These are phyloP conservation scores for Urocyon cinereoargenteus DNA, from an alignment of 2,797 vertebrate genomes.

Conservation along the genomic window DNA sequence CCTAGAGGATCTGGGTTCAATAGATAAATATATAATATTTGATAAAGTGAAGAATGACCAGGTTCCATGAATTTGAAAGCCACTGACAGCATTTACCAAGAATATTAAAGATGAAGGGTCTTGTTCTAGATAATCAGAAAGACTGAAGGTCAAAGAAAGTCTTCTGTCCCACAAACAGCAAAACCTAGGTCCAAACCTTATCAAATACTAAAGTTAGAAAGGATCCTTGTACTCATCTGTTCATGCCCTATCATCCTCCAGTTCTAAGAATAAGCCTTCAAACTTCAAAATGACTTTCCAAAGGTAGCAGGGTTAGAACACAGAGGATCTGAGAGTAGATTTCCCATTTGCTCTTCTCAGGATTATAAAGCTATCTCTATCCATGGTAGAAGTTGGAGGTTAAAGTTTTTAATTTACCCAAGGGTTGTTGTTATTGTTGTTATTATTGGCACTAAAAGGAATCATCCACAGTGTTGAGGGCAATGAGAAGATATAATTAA, in stretches of 20 bases:
- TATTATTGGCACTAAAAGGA: conserved; percentile 13
- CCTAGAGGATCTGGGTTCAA: neutral
- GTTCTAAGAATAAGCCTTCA: neutral
- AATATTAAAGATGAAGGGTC: neutral
- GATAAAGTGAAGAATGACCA: neutral
- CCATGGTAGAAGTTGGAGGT: neutral
- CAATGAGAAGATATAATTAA: conserved; percentile 58
- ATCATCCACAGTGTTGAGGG: neutral
- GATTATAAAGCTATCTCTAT: neutral
- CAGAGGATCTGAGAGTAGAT: neutral
- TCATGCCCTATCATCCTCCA: neutral
- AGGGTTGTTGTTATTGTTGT: neutral
- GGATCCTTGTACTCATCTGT: neutral
- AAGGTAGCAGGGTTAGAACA: neutral
- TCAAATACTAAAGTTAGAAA: neutral
- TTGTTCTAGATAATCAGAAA: neutral
- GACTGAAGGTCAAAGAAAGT: neutral
- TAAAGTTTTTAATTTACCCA: conserved; percentile 46
- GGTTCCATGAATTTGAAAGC: neutral
- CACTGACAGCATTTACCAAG: neutral
- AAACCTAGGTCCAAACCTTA: neutral
- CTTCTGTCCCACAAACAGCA: neutral
- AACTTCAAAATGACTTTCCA: neutral
- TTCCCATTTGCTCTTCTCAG: neutral
- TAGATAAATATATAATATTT: neutral